Evolutionary conservation across 2,113 vertebrate genomes (phyloP).

Genomic region (Phrynosoma blainvillii): DNA sequence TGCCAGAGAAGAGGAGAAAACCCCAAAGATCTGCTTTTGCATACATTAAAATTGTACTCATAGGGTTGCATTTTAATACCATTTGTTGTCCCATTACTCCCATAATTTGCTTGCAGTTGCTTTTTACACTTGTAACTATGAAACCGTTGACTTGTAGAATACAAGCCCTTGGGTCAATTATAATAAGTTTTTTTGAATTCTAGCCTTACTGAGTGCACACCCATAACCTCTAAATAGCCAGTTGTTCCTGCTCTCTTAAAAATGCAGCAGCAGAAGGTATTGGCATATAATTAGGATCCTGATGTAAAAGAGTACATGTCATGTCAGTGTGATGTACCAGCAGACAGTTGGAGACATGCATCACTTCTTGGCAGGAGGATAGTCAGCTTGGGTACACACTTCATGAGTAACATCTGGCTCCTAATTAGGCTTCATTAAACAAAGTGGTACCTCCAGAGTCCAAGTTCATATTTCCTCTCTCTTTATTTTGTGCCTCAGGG

Average conservation of each 20-base stretch:
- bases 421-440: not conserved
- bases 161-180: not conserved
- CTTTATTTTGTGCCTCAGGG: constrained; percentile 50
- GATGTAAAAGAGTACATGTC: too few species aligned
- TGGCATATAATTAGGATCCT: too few species aligned
- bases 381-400: too few species aligned
- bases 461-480: not conserved
- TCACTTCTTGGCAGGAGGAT: not conserved
- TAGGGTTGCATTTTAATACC: too few species aligned
- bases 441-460: not conserved
- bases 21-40: too few species aligned
- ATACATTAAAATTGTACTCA: too few species aligned
- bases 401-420: not conserved
- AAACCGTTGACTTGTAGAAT: not conserved
- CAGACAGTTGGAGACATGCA: not conserved
- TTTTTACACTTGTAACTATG: not conserved
- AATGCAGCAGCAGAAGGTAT: not conserved
- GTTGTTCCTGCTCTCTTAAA: not conserved
- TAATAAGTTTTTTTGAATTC: not conserved
- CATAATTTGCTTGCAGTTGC: not conserved
- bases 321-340: not conserved
- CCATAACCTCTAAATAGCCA: not conserved
- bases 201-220: not conserved
- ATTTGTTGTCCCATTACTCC: too few species aligned
- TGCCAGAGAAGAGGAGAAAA: too few species aligned